These are phyloP conservation scores for Phlogophora meticulosa DNA, from an alignment of 2,888 invertebrate genomes.

Conservation along the genomic window DNA sequence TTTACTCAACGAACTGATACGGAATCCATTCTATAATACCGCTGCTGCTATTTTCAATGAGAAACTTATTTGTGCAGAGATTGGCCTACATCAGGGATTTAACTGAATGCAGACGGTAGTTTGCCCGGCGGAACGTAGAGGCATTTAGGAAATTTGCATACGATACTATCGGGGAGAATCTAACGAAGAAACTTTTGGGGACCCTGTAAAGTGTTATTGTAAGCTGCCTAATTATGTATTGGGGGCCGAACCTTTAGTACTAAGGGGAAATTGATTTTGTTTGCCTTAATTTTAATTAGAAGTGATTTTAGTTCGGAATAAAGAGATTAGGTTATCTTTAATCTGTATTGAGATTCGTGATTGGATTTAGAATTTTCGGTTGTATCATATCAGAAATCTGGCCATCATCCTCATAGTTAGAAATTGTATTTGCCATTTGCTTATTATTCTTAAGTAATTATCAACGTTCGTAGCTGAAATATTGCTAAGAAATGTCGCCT, in stretches of 20 bases:
- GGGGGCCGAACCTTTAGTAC: conserved; percentile 38
- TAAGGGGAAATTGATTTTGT: conserved; percentile 47
- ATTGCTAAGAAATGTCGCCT: background rate
- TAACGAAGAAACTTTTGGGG: conserved; percentile 79
- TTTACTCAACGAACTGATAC: conserved; percentile 35
- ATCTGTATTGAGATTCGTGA: conserved; percentile 21
- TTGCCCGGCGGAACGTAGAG: conserved; percentile 65
- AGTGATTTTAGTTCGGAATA: conserved; percentile 46
- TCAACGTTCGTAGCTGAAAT: conserved; percentile 6
- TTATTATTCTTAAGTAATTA: conserved; percentile 19
- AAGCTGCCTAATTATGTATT: conserved; percentile 63
- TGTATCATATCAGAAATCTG: background rate
- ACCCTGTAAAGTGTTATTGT: conserved; percentile 67
- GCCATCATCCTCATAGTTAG: background rate
- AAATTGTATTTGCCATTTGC: too few relatives aligned
- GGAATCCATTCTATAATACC: conserved; percentile 7
- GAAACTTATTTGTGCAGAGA: conserved; percentile 72
- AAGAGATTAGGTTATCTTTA: conserved; percentile 49
- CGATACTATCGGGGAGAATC: conserved; percentile 78
- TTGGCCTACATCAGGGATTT: conserved; percentile 78
- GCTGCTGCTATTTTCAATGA: conserved; percentile 54
- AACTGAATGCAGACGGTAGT: conserved; percentile 75
- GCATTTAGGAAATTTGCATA: conserved; percentile 85
- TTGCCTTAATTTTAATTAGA: conserved; percentile 55
- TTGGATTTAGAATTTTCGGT: conserved; percentile 13